phyloP scores from a whole-genome alignment of 53 echinoderm and acorn worm genomes.

The Arbacia lixula region DNA sequence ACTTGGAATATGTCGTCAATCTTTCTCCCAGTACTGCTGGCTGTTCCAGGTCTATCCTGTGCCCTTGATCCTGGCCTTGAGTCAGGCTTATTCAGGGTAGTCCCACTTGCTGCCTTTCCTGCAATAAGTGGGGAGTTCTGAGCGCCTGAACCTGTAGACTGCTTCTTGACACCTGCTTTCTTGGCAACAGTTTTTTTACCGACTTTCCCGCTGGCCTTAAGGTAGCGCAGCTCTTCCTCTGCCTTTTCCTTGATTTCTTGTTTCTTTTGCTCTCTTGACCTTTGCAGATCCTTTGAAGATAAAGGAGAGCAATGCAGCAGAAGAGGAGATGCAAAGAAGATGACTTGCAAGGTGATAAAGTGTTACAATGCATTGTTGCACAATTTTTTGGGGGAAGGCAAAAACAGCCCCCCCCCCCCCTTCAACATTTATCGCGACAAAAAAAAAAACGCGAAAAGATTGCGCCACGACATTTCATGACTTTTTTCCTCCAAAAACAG shows the following conservation, averaged over 20 bases:
- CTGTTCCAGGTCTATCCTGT: constrained; percentile 76
- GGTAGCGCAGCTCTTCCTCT: constrained; percentile 84
- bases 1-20: constrained; percentile 96
- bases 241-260: constrained; percentile 89
- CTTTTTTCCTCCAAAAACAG: too few species aligned
- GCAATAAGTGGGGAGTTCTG: neutral
- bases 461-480: too few species aligned
- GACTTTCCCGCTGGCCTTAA: constrained; percentile 94
- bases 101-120: constrained; percentile 19
- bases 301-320: neutral
- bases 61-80: neutral
- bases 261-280: constrained; percentile 83
- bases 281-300: constrained; percentile 79
- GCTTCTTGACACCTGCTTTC: constrained; percentile 53
- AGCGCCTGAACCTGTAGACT: constrained; percentile 24
- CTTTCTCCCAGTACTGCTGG: constrained; percentile 82
- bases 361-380: too few species aligned
- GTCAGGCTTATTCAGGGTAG: constrained; percentile 1
- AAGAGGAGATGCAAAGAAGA: too few species aligned
- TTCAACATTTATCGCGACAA: too few species aligned
- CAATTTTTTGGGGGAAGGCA: too few species aligned
- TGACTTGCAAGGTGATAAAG: too few species aligned
- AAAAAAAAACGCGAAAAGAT: too few species aligned
- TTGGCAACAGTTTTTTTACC: constrained; percentile 79
- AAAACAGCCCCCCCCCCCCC: too few species aligned